phyloP scores from a whole-genome alignment of 2,113 vertebrate genomes.

The Empidonax alnorum region DNA sequence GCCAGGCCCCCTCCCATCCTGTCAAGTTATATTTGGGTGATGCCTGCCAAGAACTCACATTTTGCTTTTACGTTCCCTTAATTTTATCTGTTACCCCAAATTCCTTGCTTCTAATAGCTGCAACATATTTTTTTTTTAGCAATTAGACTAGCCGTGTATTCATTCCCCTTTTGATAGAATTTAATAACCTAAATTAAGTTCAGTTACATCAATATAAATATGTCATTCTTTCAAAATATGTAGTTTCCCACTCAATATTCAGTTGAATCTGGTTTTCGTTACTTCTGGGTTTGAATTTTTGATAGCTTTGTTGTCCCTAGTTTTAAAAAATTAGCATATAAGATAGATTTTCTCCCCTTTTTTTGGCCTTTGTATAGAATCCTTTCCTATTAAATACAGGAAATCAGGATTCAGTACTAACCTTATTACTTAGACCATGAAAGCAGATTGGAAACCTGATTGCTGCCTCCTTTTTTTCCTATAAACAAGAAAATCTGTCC shows the following conservation, averaged over 20 bases:
- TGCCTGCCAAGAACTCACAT: not conserved
- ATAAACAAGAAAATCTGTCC: constrained; percentile 8
- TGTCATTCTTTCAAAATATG: accelerated
- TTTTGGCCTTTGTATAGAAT: not conserved
- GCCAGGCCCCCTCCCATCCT: not conserved
- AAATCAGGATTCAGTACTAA: not conserved
- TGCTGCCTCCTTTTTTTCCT: not conserved
- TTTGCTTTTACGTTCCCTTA: not conserved
- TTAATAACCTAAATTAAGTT: not conserved
- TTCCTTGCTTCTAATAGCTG: not conserved
- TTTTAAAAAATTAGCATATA: not conserved
- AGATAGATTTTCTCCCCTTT: not conserved
- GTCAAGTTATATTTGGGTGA: not conserved
- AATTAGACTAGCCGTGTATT: not conserved
- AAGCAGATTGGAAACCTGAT: not conserved
- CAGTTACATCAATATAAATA: not conserved
- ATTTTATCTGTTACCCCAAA: not conserved
- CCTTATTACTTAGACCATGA: not conserved
- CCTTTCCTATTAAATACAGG: not conserved
- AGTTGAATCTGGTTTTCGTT: not conserved
- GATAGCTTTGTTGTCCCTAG: not conserved
- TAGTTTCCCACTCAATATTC: not conserved
- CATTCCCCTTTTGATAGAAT: not conserved
- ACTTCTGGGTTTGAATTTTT: not conserved
- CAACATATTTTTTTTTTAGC: not conserved